Percentiles rank a stretch among this genome's conserved stretches.
These are phyloP conservation scores for Porites cylindrica DNA, from an alignment of 92 coral and sea anemone species.

Conservation along the genomic window DNA sequence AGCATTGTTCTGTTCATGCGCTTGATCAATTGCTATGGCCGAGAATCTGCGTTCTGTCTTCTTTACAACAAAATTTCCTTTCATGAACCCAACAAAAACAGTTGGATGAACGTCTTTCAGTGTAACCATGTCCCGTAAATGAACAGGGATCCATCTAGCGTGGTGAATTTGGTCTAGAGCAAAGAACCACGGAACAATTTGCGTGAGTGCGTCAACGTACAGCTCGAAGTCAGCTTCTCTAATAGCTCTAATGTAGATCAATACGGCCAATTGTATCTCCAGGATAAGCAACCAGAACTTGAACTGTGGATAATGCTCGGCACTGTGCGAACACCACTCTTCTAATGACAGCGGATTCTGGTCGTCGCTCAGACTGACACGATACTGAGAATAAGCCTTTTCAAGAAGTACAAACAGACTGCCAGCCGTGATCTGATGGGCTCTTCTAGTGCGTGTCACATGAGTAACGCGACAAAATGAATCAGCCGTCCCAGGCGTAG, in stretches of 20 bases:
- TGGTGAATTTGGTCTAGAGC: conserved; percentile 12
- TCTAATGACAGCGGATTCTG: conserved; percentile 49
- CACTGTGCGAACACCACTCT: conserved; percentile 58
- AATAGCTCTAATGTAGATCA: conserved; percentile 61
- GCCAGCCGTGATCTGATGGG: conserved; percentile 81
- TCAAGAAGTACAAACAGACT: too few relatives aligned
- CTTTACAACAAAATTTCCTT: conserved; percentile 20
- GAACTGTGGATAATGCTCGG: conserved; percentile 53
- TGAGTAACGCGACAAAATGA: conserved; percentile 62
- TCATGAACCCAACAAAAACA: conserved; percentile 3
- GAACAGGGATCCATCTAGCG: conserved; percentile 25
- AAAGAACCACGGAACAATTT: conserved; percentile 40
- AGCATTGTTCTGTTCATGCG: conserved; percentile 54
- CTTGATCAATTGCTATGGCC: conserved; percentile 43
- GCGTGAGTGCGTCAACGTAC: conserved; percentile 50
- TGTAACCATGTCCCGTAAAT: conserved; percentile 50
- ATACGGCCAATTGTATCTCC: conserved; percentile 20
- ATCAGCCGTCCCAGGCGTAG: conserved; percentile 72
- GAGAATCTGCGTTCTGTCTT: conserved; percentile 32
- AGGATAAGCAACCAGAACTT: conserved; percentile 73
- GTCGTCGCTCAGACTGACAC: conserved; percentile 30
- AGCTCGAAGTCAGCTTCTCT: conserved; percentile 52
- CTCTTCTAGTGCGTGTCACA: conserved; percentile 60
- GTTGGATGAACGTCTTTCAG: not conserved
- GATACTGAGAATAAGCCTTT: too few relatives aligned